Conservation (phyloP, 2,888 invertebrate genomes). For the Nemurella pictetii region DNA sequence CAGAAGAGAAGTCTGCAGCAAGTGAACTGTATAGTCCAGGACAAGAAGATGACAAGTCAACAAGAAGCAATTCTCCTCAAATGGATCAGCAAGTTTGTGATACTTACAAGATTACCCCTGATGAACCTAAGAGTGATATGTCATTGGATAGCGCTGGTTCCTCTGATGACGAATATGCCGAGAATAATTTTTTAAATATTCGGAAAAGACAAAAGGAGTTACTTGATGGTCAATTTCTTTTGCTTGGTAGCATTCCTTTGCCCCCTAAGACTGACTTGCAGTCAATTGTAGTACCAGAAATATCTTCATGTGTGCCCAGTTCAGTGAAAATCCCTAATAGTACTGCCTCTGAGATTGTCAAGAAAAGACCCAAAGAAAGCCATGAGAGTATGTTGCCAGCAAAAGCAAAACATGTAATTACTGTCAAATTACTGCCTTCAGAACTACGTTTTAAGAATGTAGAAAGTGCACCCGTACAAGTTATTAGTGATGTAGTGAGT, state of each 20-base stretch:
- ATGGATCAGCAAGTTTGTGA: not conserved
- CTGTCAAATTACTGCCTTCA: constrained; percentile 37
- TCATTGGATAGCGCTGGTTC: constrained; percentile 25
- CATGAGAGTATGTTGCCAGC: not conserved
- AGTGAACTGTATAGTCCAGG: constrained; percentile 37
- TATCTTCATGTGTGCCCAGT: not conserved
- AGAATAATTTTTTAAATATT: not conserved
- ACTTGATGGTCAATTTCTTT: not conserved
- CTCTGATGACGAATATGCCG: not conserved
- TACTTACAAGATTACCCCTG: not conserved
- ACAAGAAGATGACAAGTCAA: constrained; percentile 26
- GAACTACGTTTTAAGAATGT: not conserved
- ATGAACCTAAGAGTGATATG: constrained; percentile 30
- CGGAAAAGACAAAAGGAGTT: not conserved
- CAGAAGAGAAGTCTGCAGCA: not conserved
- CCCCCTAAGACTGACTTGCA: constrained; percentile 18
- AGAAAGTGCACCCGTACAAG: not conserved
- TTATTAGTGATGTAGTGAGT: too few relatives aligned
- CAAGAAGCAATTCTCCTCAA: not conserved
- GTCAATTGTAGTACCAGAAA: constrained; percentile 37
- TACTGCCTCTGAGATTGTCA: not conserved
- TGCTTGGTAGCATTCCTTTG: not conserved
- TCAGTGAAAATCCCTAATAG: not conserved
- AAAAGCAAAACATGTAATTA: constrained; percentile 27
- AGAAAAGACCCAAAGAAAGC: not conserved